A percentile compares a stretch with the other conserved stretches of the same genome.
Evolutionary conservation across 2,888 invertebrate genomes (phyloP).

Genomic region (Cylloceria caligata): DNA sequence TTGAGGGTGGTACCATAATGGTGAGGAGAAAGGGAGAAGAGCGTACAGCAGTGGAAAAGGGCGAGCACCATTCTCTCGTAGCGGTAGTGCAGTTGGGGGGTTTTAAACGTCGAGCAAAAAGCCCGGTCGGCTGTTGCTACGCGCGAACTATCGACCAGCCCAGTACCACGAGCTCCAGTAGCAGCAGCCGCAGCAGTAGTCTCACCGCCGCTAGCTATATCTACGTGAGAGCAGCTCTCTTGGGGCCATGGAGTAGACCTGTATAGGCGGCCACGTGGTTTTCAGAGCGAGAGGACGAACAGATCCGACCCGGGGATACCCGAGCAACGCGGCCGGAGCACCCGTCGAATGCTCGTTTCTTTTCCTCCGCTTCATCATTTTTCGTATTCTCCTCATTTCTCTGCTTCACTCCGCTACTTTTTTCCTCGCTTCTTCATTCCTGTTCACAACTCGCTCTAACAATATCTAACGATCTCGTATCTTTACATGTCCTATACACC

Average conservation of each 20-base stretch:
- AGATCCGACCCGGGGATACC: conserved; percentile 45
- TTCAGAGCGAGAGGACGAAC: conserved; percentile 40
- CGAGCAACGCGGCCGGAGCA: conserved; percentile 12
- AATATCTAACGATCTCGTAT: conserved; percentile 44
- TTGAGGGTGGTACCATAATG: conserved; percentile 15
- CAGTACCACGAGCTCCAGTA: conserved; percentile 48
- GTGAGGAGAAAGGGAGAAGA: conserved; percentile 17
- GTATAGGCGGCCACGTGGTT: conserved; percentile 67
- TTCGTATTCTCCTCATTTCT: conserved; percentile 55
- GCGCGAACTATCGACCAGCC: conserved; percentile 80
- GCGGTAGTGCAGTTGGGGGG: conserved; percentile 68
- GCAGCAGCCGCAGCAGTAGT: conserved; percentile 57
- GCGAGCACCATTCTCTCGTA: conserved; percentile 49
- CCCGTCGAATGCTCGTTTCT: conserved; percentile 59
- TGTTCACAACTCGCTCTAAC: conserved; percentile 13
- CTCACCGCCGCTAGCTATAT: conserved; percentile 60
- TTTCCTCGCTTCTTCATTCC: conserved; percentile 17
- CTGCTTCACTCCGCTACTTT: conserved; percentile 31
- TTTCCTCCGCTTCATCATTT: conserved; percentile 37
- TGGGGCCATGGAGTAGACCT: conserved; percentile 67
- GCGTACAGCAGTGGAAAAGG: conserved; percentile 42
- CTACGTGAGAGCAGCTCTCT: conserved; percentile 63
- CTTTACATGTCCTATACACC: too few relatives aligned
- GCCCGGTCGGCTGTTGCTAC: conserved; percentile 79
- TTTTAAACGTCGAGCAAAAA: conserved; percentile 78